A percentile compares a stretch with the other conserved stretches of the same genome.
Conservation (phyloP, 2,888 invertebrate genomes). For the Chloroclysta siterata region DNA sequence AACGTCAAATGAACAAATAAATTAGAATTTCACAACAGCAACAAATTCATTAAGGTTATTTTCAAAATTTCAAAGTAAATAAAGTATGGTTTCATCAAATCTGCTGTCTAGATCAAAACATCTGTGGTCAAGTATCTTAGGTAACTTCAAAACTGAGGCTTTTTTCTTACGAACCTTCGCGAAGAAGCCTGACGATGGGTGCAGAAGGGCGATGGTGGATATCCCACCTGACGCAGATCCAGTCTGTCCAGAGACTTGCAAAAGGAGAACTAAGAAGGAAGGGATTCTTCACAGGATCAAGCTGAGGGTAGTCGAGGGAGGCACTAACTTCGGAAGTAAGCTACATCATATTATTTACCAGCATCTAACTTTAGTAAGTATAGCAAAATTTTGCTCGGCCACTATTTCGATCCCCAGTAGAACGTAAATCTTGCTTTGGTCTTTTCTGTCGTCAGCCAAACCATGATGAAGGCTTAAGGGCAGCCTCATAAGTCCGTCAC, state of each 20-base stretch:
- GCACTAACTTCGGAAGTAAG: constrained; percentile 79
- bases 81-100: constrained; percentile 41
- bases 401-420: too few species aligned
- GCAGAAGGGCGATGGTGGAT: constrained; percentile 66
- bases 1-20: constrained; percentile 36
- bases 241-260: constrained; percentile 59
- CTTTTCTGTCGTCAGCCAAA: neutral
- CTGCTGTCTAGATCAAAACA: constrained; percentile 47
- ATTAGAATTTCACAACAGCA: constrained; percentile 52
- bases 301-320: constrained; percentile 70
- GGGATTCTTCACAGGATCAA: constrained; percentile 73
- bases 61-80: constrained; percentile 39
- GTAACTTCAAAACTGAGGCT: constrained; percentile 35
- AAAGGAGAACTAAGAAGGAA: constrained; percentile 55
- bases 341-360: constrained; percentile 8
- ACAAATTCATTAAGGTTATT: constrained; percentile 45
- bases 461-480: neutral
- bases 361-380: too few species aligned
- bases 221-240: constrained; percentile 60
- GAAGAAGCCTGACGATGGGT: constrained; percentile 55
- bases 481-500: too few species aligned
- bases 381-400: too few species aligned
- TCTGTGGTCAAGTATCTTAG: constrained; percentile 47
- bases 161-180: constrained; percentile 51
- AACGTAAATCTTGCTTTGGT: too few species aligned